Percentiles rank a stretch among this genome's conserved stretches.
These are phyloP conservation scores for Trisateles emortualis DNA, from an alignment of 2,888 invertebrate genomes.

Conservation along the genomic window DNA sequence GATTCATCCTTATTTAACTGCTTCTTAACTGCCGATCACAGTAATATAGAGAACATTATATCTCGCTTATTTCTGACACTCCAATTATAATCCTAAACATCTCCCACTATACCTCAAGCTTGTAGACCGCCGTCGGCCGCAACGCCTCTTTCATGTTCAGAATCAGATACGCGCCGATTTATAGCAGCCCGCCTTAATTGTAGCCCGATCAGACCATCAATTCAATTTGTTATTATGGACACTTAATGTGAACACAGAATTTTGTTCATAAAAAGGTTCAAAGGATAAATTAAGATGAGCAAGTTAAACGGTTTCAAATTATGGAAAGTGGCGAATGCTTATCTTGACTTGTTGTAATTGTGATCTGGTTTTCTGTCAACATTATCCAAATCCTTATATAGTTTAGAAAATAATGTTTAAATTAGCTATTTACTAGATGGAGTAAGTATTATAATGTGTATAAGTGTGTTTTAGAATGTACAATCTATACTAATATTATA, in stretches of 20 bases:
- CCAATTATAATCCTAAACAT: constrained; percentile 15
- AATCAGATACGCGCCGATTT: constrained; percentile 79
- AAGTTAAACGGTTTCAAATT: constrained; percentile 3
- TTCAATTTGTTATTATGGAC: constrained; percentile 81
- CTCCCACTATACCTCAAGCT: constrained; percentile 46
- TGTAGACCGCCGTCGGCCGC: constrained; percentile 59
- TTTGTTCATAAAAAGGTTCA: constrained; percentile 21
- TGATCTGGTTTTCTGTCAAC: neutral
- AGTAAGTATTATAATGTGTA: too few relatives aligned
- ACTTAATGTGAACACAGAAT: constrained; percentile 53
- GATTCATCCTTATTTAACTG: neutral
- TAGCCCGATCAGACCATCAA: constrained; percentile 65
- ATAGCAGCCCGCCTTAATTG: constrained; percentile 82
- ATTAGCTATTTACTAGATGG: too few relatives aligned
- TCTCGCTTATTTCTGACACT: constrained; percentile 6
- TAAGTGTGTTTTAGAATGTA: too few relatives aligned
- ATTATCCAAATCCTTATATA: neutral
- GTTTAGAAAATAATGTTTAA: too few relatives aligned
- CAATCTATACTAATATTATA: too few relatives aligned
- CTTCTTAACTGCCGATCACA: neutral
- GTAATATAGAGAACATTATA: neutral
- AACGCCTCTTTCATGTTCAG: constrained; percentile 83
- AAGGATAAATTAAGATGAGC: constrained; percentile 11
- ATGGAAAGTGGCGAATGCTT: constrained; percentile 5
- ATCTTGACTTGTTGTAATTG: neutral